phyloP scores from a whole-genome alignment of 2,888 invertebrate genomes.

The Lobophora halterata region DNA sequence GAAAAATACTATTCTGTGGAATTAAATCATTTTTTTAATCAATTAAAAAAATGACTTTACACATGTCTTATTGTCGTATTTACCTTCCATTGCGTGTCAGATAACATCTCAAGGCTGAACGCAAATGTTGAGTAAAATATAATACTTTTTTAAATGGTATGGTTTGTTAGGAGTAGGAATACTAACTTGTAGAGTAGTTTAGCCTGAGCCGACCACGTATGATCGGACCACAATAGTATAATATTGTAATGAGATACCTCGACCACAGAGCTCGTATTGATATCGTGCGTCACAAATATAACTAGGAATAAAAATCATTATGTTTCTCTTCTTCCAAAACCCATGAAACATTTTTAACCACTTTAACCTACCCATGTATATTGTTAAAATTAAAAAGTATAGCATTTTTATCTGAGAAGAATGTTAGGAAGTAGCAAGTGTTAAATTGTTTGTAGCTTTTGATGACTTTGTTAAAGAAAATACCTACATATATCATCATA shows the following conservation, averaged over 20 bases:
- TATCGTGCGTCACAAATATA: slow-evolving; percentile 17
- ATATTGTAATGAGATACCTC: slow-evolving; percentile 39
- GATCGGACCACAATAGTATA: slow-evolving; percentile 39
- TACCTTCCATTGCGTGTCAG: slow-evolving; percentile 12
- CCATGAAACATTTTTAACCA: too few species aligned
- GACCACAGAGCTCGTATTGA: slow-evolving; percentile 37
- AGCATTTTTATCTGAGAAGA: too few species aligned
- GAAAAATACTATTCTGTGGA: too few species aligned
- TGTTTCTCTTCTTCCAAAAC: too few species aligned
- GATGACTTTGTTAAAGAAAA: too few species aligned
- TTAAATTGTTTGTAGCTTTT: too few species aligned
- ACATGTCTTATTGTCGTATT: slow-evolving; percentile 6
- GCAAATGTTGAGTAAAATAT: background rate
- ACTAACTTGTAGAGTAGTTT: too few species aligned
- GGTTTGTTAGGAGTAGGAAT: slow-evolving; percentile 34
- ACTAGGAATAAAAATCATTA: background rate
- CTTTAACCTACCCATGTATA: too few species aligned
- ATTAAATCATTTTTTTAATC: background rate
- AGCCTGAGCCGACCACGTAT: slow-evolving; percentile 39
- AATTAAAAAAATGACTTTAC: background rate
- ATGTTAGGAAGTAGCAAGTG: too few species aligned
- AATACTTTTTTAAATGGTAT: slow-evolving; percentile 20
- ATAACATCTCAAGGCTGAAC: slow-evolving; percentile 18
- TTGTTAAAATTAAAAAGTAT: too few species aligned
- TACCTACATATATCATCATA: too few species aligned